phyloP scores from a whole-genome alignment of 2,113 vertebrate species.

The Calidris pugnax region DNA sequence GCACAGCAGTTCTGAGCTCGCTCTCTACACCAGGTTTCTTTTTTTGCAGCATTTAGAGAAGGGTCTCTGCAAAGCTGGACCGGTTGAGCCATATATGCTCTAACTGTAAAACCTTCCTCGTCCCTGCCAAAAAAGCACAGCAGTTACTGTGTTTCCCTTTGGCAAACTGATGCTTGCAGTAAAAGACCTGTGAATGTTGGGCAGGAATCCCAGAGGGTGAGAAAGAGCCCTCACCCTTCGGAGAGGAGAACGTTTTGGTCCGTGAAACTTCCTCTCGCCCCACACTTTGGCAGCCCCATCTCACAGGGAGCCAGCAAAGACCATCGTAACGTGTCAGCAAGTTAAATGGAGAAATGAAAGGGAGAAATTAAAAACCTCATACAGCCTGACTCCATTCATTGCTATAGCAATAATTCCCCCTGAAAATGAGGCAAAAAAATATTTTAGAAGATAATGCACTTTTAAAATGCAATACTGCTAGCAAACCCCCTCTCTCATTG shows the following conservation, averaged over 20 bases:
- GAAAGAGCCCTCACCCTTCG: rapidly evolving
- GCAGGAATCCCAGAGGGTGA: neutral
- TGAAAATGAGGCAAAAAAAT: neutral
- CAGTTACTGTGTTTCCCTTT: neutral
- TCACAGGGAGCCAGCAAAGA: neutral
- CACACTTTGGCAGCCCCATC: neutral
- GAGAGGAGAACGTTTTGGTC: neutral
- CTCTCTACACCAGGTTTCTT: rapidly evolving
- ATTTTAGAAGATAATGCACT: neutral
- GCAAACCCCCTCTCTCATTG: neutral
- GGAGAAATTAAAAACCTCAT: neutral
- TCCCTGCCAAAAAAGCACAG: neutral
- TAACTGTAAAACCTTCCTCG: neutral
- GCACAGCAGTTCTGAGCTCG: neutral
- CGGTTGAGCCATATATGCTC: neutral
- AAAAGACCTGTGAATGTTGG: neutral
- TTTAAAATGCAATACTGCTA: neutral
- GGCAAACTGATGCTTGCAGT: neutral
- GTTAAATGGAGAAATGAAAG: neutral
- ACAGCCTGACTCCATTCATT: neutral
- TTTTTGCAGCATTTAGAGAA: neutral
- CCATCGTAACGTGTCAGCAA: neutral
- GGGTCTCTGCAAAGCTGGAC: neutral
- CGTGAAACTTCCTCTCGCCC: neutral
- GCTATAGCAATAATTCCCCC: neutral